Base-by-base conservation (phyloP, 2,888 invertebrate species). In the Harpagoxenus sublaevis region DNA sequence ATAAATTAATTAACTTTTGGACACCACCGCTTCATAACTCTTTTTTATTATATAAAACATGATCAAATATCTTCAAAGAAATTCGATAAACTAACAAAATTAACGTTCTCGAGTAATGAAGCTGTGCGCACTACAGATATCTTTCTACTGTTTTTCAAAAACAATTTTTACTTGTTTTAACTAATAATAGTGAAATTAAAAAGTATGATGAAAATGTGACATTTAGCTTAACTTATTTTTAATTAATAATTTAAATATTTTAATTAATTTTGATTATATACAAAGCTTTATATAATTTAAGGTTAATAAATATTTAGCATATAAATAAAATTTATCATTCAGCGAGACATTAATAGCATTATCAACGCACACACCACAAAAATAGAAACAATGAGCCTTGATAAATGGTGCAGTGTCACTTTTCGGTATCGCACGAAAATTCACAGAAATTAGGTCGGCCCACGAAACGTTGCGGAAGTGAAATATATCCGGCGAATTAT, bases 1-100 rank as follows among this genome's bases (percentile, higher is more conserved):
- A 83, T 82, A 84, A 86, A 89, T 86, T 81, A 84, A 83, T 83
- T 89, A 57, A 83, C 78, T 70, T 81, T 66, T 10, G 39, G 45
- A 23, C 45, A 62, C n/a, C 18, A 9, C 39, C 28, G 39, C 35
- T 60, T 45, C 9, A 51, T 81, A 73, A 81, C 2, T 51, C n/a
- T 57, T 51, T 62, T 81, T 73, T 35, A 81, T 62, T 39, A 42
- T 60, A 60, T 28, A 51, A 62, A 73, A 60, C 35, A 39, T 66
- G 57, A 79, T 60, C 35, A 60, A 60, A 23, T 60, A 51, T 4
- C 15, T 3, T 68, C 18, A 23, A 71, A 31, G 31, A 12, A 53
- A 66, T 2, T 78, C 12, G 62, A 48, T 35, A 12, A 35, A 63
- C 9, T 75, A 55, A 31, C 28, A 62, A 15, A 51, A 35, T 18